These are phyloP conservation scores for Noctua janthe DNA, from an alignment of 2,888 invertebrate species.

Conservation along the genomic window DNA sequence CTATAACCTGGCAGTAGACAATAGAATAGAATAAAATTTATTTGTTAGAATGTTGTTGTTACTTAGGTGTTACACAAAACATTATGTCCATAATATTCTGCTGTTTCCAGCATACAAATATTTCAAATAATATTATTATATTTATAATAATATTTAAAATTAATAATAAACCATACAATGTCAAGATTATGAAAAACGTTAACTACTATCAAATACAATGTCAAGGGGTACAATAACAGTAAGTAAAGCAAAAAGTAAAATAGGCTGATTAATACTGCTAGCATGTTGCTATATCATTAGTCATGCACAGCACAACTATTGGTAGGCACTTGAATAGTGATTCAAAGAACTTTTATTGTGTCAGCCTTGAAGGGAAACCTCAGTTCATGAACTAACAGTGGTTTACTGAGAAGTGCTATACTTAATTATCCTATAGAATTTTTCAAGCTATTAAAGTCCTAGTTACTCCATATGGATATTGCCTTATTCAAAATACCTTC, in stretches of 20 bases:
- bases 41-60: too few species aligned
- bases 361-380: slow-evolving; percentile 3
- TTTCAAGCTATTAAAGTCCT: background rate
- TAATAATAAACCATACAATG: too few species aligned
- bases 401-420: background rate
- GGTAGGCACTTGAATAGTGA: slow-evolving; percentile 8
- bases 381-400: background rate
- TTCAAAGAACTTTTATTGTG: background rate
- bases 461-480: background rate
- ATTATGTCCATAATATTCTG: too few species aligned
- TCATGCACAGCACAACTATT: slow-evolving; percentile 5
- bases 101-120: too few species aligned
- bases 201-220: too few species aligned
- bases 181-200: too few species aligned
- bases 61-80: too few species aligned
- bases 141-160: too few species aligned
- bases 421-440: background rate
- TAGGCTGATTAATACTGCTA: slow-evolving; percentile 17
- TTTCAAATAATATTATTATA: too few species aligned
- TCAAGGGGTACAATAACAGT: background rate
- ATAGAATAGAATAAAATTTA: too few species aligned
- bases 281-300: background rate
- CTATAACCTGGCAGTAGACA: background rate
- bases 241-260: background rate
- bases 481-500: slow-evolving; percentile 80